Evolutionary conservation across 2,113 vertebrate genomes (phyloP).

Genomic region (Albula goreensis): DNA sequence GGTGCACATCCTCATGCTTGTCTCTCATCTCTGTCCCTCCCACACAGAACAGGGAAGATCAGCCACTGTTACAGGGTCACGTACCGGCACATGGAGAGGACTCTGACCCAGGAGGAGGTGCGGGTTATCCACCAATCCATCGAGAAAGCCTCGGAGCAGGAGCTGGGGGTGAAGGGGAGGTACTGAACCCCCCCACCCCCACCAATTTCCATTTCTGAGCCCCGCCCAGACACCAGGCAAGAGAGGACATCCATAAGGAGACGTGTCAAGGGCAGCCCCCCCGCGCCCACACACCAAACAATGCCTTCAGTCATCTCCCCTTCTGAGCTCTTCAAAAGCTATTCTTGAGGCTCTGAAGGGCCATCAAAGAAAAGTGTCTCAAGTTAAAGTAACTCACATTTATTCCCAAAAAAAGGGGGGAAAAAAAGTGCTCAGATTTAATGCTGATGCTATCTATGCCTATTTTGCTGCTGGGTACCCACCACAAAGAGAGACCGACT

Average conservation of each 20-base stretch:
- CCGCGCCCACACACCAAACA: too few relatives aligned
- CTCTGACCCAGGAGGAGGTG: slow-evolving; percentile 83
- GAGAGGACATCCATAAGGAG: not conserved
- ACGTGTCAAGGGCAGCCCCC: not conserved
- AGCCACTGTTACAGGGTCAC: slow-evolving; percentile 88
- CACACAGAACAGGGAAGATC: slow-evolving; percentile 75
- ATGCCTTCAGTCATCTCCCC: slow-evolving; percentile 31
- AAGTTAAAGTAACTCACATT: slow-evolving; percentile 24
- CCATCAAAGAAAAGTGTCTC: not conserved
- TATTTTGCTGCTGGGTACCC: not conserved
- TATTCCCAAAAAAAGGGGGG: not conserved
- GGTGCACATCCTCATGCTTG: not conserved
- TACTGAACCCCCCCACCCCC: slow-evolving; percentile 62
- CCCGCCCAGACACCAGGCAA: not conserved
- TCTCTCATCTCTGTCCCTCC: not conserved
- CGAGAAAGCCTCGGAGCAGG: slow-evolving; percentile 64
- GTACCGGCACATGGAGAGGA: slow-evolving; percentile 91
- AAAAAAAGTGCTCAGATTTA: too few relatives aligned
- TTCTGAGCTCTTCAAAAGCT: slow-evolving; percentile 23
- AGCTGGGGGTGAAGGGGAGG: slow-evolving; percentile 83
- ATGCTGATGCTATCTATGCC: too few relatives aligned
- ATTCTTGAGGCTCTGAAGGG: slow-evolving; percentile 5
- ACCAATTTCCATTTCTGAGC: slow-evolving; percentile 1
- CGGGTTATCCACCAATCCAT: slow-evolving; percentile 73
- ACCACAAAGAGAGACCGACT: slow-evolving; percentile 6